phyloP scores from a whole-genome alignment of 2,888 invertebrate genomes.

The Entomobrya multifasciata region DNA sequence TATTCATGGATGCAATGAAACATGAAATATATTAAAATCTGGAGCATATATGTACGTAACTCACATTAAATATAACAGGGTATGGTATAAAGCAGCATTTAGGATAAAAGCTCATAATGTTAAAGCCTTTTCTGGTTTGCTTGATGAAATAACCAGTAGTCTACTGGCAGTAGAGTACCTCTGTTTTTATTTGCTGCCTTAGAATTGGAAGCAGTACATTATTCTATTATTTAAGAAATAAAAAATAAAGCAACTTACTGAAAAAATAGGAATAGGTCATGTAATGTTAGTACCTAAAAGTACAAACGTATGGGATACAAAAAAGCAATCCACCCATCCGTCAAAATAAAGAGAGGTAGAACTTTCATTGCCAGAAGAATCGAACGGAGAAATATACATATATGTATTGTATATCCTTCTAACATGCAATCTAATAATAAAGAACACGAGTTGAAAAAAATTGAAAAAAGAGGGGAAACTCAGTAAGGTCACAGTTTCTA shows the following conservation, averaged over 20 bases:
- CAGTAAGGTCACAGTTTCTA: slow-evolving; percentile 57
- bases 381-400: background rate
- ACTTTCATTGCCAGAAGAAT: no score
- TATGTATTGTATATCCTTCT: background rate
- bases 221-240: background rate
- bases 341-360: background rate
- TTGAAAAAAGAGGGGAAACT: no score
- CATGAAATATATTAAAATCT: slow-evolving; percentile 16
- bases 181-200: background rate
- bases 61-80: background rate
- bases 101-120: background rate
- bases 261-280: background rate
- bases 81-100: background rate
- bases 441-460: no score
- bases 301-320: background rate
- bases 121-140: background rate
- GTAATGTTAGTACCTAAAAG: background rate
- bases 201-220: no score
- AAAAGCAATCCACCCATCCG: slow-evolving; percentile 7
- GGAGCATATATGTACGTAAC: background rate
- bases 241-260: slow-evolving; percentile 3
- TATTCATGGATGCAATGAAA: slow-evolving; percentile 14
- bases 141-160: background rate
- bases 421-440: slow-evolving; percentile 53
- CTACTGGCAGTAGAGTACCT: background rate